Evolutionary conservation across 30 jellyfish, hydroid and myxozoan genomes (phyloP), one percentile per base, ranked within the genome.

Genomic region (Hydractinia symbiolongicarpus): DNA sequence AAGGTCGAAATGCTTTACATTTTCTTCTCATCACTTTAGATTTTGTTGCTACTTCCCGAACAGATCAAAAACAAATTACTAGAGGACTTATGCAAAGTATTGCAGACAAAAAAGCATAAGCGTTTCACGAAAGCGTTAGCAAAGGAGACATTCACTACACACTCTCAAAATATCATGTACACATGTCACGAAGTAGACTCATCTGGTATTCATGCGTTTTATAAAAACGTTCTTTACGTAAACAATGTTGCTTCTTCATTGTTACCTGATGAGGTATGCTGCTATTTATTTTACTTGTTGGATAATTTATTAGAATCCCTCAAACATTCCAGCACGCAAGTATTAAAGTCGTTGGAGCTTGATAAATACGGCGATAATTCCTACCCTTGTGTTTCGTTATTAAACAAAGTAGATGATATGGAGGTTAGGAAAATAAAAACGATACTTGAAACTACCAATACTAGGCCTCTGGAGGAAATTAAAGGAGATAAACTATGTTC

Each of bases 81-180:
- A 6, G 50, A 66, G 15, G 76, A 66, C 30, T 53, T 66, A 8
- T 66, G 76, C 50, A 66, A 13, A 6, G 30, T 4, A 66, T 53
- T 66, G 15, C 30, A 66, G 50, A 13, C 15, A 13, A 4, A 19
- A 8, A 50, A 50, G 8, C 10, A 66, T 13, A 66, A 66, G 8
- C 8, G 50, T 66, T 8, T 13, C 0, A 13, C 15, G 44, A 30
- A 30, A 30, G 44, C 44, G 44, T 51, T 64, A 6, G 16, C 40
- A 6, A 64, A 4, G 2, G 74, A 64, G 40, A 51, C 74, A 44
- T 64, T 64, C 74, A 64, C 74, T n/a, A 64, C 17, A n/a, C 40
- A 64, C 16, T 64, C 74, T n/a, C 74, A 64, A 51, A 64, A 64
- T 13, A n/a, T 64, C 17, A 64, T 64, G 74, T 64, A 64, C 74